Evolutionary conservation across 2,113 vertebrate genomes (phyloP).

Genomic region (Myodes glareolus): DNA sequence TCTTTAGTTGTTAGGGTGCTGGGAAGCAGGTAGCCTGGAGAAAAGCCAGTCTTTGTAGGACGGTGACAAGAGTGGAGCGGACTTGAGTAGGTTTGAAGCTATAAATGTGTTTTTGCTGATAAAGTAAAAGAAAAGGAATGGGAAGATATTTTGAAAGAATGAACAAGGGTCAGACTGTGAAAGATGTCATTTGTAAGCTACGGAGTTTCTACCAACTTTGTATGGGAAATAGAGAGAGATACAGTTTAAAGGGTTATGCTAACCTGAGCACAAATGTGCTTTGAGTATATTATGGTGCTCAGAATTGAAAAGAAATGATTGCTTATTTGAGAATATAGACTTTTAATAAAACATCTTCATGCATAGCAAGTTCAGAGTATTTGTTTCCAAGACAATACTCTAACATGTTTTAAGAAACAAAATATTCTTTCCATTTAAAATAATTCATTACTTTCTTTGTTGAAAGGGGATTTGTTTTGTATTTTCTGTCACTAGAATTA

Average conservation of each 20-base stretch:
- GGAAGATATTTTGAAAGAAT: neutral
- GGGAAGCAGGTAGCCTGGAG: neutral
- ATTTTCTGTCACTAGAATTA: neutral
- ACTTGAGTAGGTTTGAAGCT: neutral
- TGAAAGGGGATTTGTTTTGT: neutral
- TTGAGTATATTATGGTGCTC: neutral
- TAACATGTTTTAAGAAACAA: neutral
- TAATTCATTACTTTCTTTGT: neutral
- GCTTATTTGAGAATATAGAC: neutral
- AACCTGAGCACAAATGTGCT: neutral
- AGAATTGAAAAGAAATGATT: neutral
- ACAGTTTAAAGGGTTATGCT: neutral
- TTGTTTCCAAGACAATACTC: neutral
- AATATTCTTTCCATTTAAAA: neutral
- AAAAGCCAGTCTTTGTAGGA: neutral
- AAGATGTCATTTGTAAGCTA: neutral
- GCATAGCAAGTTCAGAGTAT: fast-evolving
- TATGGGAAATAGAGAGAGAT: neutral
- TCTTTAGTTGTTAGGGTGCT: neutral
- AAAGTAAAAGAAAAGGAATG: neutral
- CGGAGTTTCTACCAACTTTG: neutral
- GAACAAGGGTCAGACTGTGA: neutral
- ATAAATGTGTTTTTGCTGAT: neutral
- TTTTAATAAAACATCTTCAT: neutral
- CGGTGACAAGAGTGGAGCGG: neutral